A percentile compares a stretch with the other conserved stretches of the same genome.
phyloP scores from a whole-genome alignment of 2,797 vertebrate species.

The Gallinago solitaria region DNA sequence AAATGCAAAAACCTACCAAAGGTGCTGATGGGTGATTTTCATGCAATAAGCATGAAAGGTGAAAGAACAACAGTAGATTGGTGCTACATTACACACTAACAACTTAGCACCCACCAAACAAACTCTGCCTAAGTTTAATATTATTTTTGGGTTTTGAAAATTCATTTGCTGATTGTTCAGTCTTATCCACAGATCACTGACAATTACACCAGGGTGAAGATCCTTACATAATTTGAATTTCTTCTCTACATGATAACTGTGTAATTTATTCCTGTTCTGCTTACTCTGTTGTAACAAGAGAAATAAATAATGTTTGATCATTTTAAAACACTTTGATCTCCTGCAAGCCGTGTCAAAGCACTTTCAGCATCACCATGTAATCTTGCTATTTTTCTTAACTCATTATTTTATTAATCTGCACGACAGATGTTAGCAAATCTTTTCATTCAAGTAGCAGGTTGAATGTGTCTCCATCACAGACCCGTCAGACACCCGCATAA shows the following conservation, averaged over 20 bases:
- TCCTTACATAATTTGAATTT: neutral
- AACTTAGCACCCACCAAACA: too few relatives aligned
- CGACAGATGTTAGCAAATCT: neutral
- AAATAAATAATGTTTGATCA: neutral
- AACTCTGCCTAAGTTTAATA: too few relatives aligned
- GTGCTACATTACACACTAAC: too few relatives aligned
- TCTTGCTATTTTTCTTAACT: neutral
- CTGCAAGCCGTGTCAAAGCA: neutral
- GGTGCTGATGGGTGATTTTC: too few relatives aligned
- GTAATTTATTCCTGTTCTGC: neutral
- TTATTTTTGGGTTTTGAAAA: neutral
- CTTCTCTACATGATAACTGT: neutral
- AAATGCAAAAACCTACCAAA: too few relatives aligned
- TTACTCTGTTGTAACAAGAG: neutral
- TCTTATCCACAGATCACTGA: neutral
- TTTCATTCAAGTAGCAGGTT: neutral
- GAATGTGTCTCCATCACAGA: neutral
- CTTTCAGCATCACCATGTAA: neutral
- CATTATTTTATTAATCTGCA: neutral
- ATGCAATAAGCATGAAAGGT: too few relatives aligned
- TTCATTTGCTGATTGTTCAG: neutral
- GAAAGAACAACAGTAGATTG: too few relatives aligned
- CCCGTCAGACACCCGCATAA: neutral
- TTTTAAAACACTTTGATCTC: neutral
- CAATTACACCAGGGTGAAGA: neutral